A percentile compares a stretch with the other conserved stretches of the same genome.
These are phyloP conservation scores for Colletes latitarsis DNA, from an alignment of 1,140 invertebrate genomes.

Conservation along the genomic window DNA sequence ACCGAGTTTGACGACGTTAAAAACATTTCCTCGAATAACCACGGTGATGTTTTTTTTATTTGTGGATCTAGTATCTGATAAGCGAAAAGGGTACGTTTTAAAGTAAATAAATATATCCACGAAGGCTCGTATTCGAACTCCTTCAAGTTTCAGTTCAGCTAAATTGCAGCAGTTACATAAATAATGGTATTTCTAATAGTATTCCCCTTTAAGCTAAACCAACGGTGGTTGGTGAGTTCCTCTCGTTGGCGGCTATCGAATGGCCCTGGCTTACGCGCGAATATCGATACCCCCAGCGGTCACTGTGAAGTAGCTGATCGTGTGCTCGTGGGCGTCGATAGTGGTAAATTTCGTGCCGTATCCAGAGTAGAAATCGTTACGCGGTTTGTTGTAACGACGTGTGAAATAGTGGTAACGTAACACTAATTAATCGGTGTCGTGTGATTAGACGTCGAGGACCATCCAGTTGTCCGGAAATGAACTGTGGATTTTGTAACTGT, in stretches of 20 bases:
- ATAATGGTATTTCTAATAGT: too few species aligned
- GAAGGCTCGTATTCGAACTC: too few species aligned
- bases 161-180: too few species aligned
- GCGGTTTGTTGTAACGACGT: neutral
- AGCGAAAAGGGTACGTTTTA: too few species aligned
- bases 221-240: neutral
- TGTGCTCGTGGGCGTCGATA: neutral
- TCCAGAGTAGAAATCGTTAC: too few species aligned
- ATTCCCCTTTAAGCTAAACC: too few species aligned
- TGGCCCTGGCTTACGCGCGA: neutral
- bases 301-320: neutral
- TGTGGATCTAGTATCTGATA: too few species aligned
- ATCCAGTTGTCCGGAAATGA: neutral
- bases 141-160: too few species aligned
- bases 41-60: too few species aligned
- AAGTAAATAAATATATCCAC: too few species aligned
- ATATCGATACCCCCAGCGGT: neutral
- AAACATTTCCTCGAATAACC: too few species aligned
- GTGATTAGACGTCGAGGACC: conserved; percentile 7
- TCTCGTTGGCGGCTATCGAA: neutral
- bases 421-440: conserved; percentile 28
- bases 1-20: too few species aligned
- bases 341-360: neutral
- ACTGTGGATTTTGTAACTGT: neutral
- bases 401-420: neutral